Conservation (phyloP, 92 coral and sea anemone genomes). For the Porites rus region DNA sequence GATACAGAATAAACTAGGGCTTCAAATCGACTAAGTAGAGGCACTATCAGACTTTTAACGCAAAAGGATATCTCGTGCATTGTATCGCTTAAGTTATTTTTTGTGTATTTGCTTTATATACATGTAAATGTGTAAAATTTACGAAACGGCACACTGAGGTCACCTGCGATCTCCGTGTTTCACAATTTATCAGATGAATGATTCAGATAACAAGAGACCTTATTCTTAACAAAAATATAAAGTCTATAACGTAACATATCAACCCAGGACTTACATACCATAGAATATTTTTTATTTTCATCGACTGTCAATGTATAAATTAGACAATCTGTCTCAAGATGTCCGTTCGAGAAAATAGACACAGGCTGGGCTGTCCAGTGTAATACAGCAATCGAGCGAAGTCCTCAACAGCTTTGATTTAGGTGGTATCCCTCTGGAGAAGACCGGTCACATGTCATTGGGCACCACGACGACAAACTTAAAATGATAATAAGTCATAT, state of each 20-base stretch:
- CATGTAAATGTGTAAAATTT: neutral
- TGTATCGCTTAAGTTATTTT: slow-evolving; percentile 33
- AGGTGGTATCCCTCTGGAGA: neutral
- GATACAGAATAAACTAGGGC: neutral
- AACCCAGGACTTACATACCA: neutral
- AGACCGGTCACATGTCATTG: too few species aligned
- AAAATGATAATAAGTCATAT: neutral
- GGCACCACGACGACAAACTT: neutral
- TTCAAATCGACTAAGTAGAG: neutral
- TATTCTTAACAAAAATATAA: neutral
- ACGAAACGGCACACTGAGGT: neutral
- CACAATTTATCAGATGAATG: neutral
- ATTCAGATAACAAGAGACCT: slow-evolving; percentile 4
- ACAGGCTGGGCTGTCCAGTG: neutral
- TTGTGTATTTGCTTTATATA: slow-evolving; percentile 1
- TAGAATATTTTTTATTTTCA: too few species aligned
- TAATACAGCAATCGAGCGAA: neutral
- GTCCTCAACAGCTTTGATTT: neutral
- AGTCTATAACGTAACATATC: neutral
- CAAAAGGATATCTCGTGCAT: neutral
- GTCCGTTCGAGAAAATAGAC: neutral
- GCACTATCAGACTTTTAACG: neutral
- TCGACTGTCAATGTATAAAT: neutral
- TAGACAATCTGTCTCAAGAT: neutral
- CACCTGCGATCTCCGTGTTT: neutral